Base-by-base conservation (phyloP, 2,888 invertebrate species). In the Phyto melanocephala region DNA sequence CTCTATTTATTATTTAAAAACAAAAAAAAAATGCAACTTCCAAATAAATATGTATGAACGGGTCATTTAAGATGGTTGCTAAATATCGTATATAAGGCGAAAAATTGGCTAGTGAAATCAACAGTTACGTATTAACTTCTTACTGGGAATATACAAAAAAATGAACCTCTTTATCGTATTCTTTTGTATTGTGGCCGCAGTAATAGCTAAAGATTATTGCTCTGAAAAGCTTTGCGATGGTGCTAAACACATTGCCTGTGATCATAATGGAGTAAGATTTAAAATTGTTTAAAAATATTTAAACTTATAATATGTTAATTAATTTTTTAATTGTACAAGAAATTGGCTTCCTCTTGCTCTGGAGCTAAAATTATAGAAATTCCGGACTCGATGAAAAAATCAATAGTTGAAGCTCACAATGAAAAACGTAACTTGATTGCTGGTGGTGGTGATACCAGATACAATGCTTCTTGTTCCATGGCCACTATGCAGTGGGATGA, bases 401-500 rank as follows among this genome's bases (percentile, higher is more conserved):
- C 54, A 1, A 68, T 85, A 10, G 37, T 82, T 11, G 22, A 50
- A 33, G 24, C 40, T 1, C 81, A 82, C 17, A 85, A 85, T 58
- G 35, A n/a, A 6, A 80, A 76, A 17, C 83, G 85, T 33, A 78
- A 84, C 52, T 54, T 62, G 1, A 63, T 85, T 15, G 85, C 83
- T 17, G 75, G 78, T 10, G 85, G 85, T 0, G 47, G 58, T 0
- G 2, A 65, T 22, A 2, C 17, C 2, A 56, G 56, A 1, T 56
- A 24, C 7, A 47, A 40, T 4, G 52, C 86, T 13, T 88, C 89
- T 35, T 86, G 85, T n/a, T 85, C 87, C 58, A 89, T 89, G 89
- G 87, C 87, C 52, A 88, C 88, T 37, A 87, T 88, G 81, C 54
- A 79, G 22, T 89, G 89, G 89, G 81, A 85, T 71, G 78, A 85